Conservation (phyloP, 2,113 vertebrate species). For the Leptodactylus fuscus region DNA sequence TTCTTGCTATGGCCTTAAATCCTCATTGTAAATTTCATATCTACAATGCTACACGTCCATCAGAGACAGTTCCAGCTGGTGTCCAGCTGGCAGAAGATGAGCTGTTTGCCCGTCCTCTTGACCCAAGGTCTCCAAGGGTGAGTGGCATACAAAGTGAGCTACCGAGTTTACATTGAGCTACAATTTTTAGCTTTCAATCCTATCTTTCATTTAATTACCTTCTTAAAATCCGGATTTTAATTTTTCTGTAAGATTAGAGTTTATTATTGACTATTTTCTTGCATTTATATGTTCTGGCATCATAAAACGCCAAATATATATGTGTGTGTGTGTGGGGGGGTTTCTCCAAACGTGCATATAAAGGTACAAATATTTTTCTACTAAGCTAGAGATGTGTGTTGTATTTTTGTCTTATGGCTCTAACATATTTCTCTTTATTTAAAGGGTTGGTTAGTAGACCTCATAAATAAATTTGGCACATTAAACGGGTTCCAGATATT, state of each 20-base stretch:
- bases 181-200: too few species aligned
- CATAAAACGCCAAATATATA: too few species aligned
- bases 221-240: too few species aligned
- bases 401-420: background rate
- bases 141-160: background rate
- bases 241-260: too few species aligned
- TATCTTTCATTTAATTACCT: too few species aligned
- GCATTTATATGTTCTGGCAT: too few species aligned
- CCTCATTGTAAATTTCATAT: slow-evolving; percentile 99
- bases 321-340: too few species aligned
- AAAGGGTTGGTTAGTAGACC: slow-evolving; percentile 99
- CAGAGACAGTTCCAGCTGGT: slow-evolving; percentile 95
- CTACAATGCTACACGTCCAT: slow-evolving; percentile 98
- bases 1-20: slow-evolving; percentile 99
- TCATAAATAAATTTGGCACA: slow-evolving; percentile 98
- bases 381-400: background rate
- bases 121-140: slow-evolving; percentile 97
- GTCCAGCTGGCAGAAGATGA: slow-evolving; percentile 96
- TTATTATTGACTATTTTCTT: too few species aligned
- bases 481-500: slow-evolving; percentile 99
- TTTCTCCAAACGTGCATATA: too few species aligned
- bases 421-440: slow-evolving; percentile 54
- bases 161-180: too few species aligned
- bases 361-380: background rate
- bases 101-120: slow-evolving; percentile 94